Evolutionary conservation across 1,140 invertebrate species (phyloP).

Genomic region (Drosophila truncata): DNA sequence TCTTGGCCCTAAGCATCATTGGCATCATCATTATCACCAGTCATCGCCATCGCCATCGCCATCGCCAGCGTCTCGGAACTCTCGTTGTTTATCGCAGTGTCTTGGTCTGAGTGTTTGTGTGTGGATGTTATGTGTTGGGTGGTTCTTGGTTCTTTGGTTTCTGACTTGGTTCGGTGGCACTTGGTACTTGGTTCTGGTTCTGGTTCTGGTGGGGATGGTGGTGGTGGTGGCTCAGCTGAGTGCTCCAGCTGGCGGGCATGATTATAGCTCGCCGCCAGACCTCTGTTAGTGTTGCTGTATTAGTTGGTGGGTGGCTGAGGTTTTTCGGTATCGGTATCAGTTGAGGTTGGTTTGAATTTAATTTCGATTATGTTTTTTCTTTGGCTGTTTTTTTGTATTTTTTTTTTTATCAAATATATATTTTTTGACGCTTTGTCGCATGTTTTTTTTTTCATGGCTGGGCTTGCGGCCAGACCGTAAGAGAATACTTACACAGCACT

Average conservation of each 20-base stretch:
- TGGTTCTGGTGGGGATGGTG: constrained; percentile 29
- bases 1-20: constrained; percentile 12
- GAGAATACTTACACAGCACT: constrained; percentile 96
- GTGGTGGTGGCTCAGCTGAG: constrained; percentile 49
- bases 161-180: constrained; percentile 26
- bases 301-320: constrained; percentile 62
- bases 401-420: constrained; percentile 15
- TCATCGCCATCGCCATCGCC: constrained; percentile 35
- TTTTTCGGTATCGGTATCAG: constrained; percentile 64
- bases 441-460: constrained; percentile 16
- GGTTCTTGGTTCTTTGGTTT: constrained; percentile 26
- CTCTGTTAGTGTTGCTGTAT: constrained; percentile 54
- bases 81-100: constrained; percentile 23
- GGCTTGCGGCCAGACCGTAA: constrained; percentile 72
- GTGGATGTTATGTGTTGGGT: constrained; percentile 23
- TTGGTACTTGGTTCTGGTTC: constrained; percentile 22
- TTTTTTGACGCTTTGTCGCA: constrained; percentile 9
- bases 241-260: constrained; percentile 50
- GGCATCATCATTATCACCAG: constrained; percentile 8
- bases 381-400: constrained; percentile 21
- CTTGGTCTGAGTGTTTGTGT: constrained; percentile 14
- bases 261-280: constrained; percentile 44
- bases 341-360: constrained; percentile 57
- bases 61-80: constrained; percentile 27
- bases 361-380: constrained; percentile 39